phyloP scores from a whole-genome alignment of 2,797 vertebrate species.

The Melopsittacus undulatus region DNA sequence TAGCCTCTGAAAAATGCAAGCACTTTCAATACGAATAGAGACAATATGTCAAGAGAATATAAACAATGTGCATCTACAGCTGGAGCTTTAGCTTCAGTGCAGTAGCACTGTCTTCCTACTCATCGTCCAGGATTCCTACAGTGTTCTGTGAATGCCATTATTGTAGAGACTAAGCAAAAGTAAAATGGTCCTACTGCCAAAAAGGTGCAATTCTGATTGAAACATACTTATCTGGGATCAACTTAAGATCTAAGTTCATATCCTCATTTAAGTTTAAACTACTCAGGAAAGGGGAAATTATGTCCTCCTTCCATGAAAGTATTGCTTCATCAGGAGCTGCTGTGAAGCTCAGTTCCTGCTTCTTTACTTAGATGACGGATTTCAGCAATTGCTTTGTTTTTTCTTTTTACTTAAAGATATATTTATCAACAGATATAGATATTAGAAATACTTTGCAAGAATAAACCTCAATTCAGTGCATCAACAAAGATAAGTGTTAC shows the following conservation, averaged over 20 bases:
- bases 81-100: neutral
- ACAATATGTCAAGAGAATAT: conserved; percentile 30
- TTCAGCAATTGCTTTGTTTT: neutral
- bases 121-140: neutral
- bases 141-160: neutral
- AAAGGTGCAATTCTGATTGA: neutral
- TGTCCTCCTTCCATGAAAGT: neutral
- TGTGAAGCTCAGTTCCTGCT: neutral
- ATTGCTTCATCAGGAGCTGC: neutral
- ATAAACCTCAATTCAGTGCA: neutral
- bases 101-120: neutral
- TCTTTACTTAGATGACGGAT: neutral
- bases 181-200: neutral
- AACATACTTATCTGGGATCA: neutral
- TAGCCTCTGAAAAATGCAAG: conserved; percentile 21
- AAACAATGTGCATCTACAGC: neutral
- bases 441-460: neutral
- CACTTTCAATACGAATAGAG: conserved; percentile 1
- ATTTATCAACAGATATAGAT: fast-evolving
- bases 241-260: neutral
- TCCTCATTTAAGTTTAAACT: neutral
- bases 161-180: neutral
- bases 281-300: neutral
- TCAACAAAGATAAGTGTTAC: neutral
- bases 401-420: neutral